Conservation (phyloP, 2,113 vertebrate species). For the Dinomys branickii region DNA sequence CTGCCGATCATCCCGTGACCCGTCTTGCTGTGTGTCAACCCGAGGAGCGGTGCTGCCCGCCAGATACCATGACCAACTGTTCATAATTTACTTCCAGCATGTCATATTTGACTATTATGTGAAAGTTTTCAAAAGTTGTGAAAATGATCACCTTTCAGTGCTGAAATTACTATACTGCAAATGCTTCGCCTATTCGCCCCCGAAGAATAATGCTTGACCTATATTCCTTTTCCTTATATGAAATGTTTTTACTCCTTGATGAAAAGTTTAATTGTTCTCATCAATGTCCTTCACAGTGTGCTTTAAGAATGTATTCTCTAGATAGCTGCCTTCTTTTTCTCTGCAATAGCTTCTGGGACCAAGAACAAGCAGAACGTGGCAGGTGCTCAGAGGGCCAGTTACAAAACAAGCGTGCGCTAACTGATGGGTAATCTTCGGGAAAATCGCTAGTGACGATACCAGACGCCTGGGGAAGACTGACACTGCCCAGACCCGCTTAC, state of each 20-base stretch:
- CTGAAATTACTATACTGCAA: constrained; percentile 23
- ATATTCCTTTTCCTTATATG: constrained; percentile 65
- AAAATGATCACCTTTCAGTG: background rate
- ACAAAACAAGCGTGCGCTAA: constrained; percentile 89
- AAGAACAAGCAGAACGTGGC: constrained; percentile 80
- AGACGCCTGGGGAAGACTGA: constrained; percentile 85
- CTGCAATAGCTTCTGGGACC: constrained; percentile 74
- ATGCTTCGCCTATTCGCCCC: constrained; percentile 74
- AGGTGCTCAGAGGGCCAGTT: constrained; percentile 86
- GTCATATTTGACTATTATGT: background rate
- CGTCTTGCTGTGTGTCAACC: constrained; percentile 56
- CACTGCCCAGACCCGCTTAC: constrained; percentile 82
- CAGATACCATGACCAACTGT: constrained; percentile 52
- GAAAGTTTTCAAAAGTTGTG: background rate
- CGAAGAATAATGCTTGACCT: constrained; percentile 70
- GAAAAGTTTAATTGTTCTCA: constrained; percentile 80
- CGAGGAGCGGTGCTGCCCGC: background rate
- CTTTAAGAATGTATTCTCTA: constrained; percentile 77
- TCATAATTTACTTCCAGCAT: constrained; percentile 62
- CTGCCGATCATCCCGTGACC: constrained; percentile 61
- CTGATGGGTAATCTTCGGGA: constrained; percentile 85
- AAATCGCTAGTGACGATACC: constrained; percentile 82
- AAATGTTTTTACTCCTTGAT: constrained; percentile 74
- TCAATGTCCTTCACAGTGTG: constrained; percentile 74
- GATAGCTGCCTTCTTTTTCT: constrained; percentile 75